Percentiles rank a stretch among this genome's conserved stretches.
Evolutionary conservation across 2,888 invertebrate genomes (phyloP).

Genomic region (Mallateleia sp.): DNA sequence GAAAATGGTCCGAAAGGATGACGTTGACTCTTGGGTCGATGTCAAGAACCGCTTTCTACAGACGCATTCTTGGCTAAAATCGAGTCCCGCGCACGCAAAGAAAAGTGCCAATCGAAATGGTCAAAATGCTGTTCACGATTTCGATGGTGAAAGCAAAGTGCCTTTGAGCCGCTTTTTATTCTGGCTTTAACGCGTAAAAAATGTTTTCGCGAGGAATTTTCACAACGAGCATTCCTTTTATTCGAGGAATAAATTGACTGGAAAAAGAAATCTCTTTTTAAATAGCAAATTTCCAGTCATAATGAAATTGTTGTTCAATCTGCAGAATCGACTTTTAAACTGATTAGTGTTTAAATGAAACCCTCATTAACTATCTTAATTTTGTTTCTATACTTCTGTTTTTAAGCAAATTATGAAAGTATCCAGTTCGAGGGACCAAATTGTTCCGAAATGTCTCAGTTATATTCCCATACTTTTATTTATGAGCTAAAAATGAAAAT

Average conservation of each 20-base stretch:
- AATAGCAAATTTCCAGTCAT: no score
- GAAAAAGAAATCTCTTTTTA: neutral
- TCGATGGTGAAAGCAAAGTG: conserved; percentile 66
- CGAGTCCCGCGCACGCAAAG: conserved; percentile 66
- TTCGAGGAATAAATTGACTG: neutral
- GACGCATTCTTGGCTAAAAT: conserved; percentile 71
- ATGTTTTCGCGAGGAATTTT: neutral
- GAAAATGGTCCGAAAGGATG: conserved; percentile 62
- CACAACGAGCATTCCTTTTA: neutral
- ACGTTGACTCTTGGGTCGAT: conserved; percentile 60
- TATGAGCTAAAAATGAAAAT: no score
- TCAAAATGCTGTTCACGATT: conserved; percentile 72
- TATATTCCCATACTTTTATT: no score
- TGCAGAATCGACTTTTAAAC: no score
- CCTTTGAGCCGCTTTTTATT: conserved; percentile 37
- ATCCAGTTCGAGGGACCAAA: no score
- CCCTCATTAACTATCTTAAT: no score
- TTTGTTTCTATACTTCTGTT: no score
- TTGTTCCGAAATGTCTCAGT: no score
- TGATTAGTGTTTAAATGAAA: no score
- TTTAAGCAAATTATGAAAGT: no score
- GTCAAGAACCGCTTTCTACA: conserved; percentile 79
- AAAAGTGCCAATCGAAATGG: conserved; percentile 69
- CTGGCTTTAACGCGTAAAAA: conserved; percentile 9
- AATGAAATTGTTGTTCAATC: no score